Base-by-base conservation (phyloP, 2,113 vertebrate genomes). In the Lagopus leucura region DNA sequence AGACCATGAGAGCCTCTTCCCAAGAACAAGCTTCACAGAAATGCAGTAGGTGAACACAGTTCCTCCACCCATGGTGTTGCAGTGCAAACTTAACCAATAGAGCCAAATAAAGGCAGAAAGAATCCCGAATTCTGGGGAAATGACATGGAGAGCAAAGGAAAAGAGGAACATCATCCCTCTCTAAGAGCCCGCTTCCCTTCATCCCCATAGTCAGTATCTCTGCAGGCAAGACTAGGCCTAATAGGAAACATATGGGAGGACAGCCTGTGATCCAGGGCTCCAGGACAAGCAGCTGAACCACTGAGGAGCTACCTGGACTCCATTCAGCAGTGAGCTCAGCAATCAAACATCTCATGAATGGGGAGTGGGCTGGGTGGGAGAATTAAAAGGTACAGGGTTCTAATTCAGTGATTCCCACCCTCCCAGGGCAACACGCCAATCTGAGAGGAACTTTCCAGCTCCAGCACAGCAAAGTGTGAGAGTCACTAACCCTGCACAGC, bases 301-400 rank as follows among this genome's bases (percentile, higher is more conserved):
- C 5, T 4, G 17, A 67, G 86, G 76, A 91, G 38, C 65, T 90
- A 61, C 95, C 92, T 96, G 96, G 96, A 92, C 17, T 52, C 79
- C 65, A 19, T 95, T 97, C 96, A 96, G 96, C 76, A 90, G 81
- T 96, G 95, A 94, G 90, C 86, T 97, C 90, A 93, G 82, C 65
- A 65, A 88, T 70, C 83, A 95, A 92, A 84, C 58, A 93, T 93
- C 63, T 48, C 8, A 8, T 47, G 93, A 73, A 90, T 84, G 94
- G 71, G 94, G 96, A 95, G 94, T 80, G 93, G 90, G 93, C 75
- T 85, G 94, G 90, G 92, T 89, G 94, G 88, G 88, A 88, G 89
- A 6, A 24, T 86, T 10, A 45, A 61, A 86, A 83, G 88, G 80
- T 83, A 8, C 82, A 78, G 92, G 76, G 72, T 82, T 86, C 85